Conservation (phyloP, 2,888 invertebrate species). For the Dione juno region DNA sequence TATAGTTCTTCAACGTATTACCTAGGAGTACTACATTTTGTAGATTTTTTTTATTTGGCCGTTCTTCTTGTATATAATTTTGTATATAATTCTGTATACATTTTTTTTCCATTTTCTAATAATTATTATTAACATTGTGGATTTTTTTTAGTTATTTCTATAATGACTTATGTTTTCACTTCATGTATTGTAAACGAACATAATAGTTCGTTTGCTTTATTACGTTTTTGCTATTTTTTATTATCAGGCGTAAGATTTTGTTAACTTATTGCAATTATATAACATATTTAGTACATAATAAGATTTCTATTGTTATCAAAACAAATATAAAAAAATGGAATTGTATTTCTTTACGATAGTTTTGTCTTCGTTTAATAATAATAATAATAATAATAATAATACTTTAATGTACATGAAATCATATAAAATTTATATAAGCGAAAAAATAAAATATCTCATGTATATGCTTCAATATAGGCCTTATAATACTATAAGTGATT, state of each 20-base stretch:
- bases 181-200: too few relatives aligned
- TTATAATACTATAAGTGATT: too few relatives aligned
- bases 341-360: too few relatives aligned
- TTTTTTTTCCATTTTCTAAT: neutral
- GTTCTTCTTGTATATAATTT: neutral
- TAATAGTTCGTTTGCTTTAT: neutral
- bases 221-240: neutral
- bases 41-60: neutral
- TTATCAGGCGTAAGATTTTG: neutral
- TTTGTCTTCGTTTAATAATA: too few relatives aligned
- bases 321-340: neutral
- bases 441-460: too few relatives aligned
- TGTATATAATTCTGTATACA: too few relatives aligned
- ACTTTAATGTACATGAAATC: too few relatives aligned
- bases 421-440: too few relatives aligned
- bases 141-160: too few relatives aligned
- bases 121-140: neutral
- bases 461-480: too few relatives aligned
- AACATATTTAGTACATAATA: neutral
- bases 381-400: too few relatives aligned
- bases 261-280: neutral
- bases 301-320: neutral
- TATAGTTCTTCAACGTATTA: conserved; percentile 37
- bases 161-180: too few relatives aligned
- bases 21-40: conserved; percentile 32